phyloP scores from a whole-genome alignment of 2,888 invertebrate species.

The Aspidiotus destructor region DNA sequence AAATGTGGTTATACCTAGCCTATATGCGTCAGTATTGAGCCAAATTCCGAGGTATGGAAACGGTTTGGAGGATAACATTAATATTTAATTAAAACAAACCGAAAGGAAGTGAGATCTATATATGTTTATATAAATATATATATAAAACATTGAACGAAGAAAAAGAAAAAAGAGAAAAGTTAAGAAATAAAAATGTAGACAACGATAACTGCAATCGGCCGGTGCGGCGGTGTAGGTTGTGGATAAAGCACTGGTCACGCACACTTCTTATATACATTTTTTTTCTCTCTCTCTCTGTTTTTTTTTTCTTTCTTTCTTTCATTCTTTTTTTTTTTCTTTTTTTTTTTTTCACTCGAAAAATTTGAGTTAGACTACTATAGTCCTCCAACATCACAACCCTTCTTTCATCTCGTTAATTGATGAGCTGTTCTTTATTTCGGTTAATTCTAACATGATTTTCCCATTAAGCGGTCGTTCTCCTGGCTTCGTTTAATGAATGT shows the following conservation, averaged over 20 bases:
- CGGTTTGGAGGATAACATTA: conserved; percentile 1
- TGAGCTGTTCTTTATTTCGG: conserved; percentile 31
- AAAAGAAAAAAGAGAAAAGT: conserved; percentile 9
- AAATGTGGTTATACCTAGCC: too few species aligned
- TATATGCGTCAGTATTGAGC: too few species aligned
- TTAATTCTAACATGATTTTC: conserved; percentile 32
- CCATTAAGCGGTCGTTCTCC: conserved; percentile 24
- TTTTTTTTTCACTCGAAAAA: conserved; percentile 22
- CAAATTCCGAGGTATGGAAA: neutral
- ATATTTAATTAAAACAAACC: conserved; percentile 30
- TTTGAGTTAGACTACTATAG: conserved; percentile 30
- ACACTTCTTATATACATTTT: too few species aligned
- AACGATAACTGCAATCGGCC: conserved; percentile 13
- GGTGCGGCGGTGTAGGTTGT: neutral
- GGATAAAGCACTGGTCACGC: conserved; percentile 27
- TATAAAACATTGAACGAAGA: neutral
- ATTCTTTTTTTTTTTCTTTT: neutral
- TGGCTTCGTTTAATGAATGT: conserved; percentile 1
- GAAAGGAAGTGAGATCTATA: conserved; percentile 12
- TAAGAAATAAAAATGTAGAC: conserved; percentile 23
- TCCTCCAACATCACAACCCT: conserved; percentile 21
- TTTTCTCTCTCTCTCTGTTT: neutral
- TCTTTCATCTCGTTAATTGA: conserved; percentile 29
- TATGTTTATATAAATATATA: too few species aligned
- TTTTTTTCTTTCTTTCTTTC: neutral